Base-by-base conservation (phyloP, 2,113 vertebrate genomes). In the Ceyx cyanopectus region DNA sequence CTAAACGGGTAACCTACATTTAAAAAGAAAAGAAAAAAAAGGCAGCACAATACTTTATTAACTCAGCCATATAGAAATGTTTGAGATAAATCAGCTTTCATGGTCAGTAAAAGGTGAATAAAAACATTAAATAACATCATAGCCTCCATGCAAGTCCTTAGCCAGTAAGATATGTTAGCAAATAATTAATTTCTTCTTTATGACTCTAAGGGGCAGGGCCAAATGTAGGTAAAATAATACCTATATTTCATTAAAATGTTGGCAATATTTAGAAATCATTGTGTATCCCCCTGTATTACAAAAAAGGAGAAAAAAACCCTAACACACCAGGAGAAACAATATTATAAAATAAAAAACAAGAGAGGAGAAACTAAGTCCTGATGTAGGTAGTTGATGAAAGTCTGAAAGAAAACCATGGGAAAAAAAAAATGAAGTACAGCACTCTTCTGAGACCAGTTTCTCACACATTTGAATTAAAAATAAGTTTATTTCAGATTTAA, bases 241-340 rank as follows among this genome's bases (percentile, higher is more conserved):
- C 18, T 40, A 53, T 12, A 30, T 37, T 77, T 66, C 11, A 46
- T 63, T 58, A 34, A n/a, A 18, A 62, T n/a, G 29, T 32, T 45
- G 14, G 0, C 14, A 45, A 21, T n/a, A 27, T 41, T 87, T 61
- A 56, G 24, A 90, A 82, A 72, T 41, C 12, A 51, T 23, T n/a
- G 6, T 9, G 27, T 27, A 73, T 10, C 51, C 4, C 29, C 74
- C 7, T 10, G 56, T 9, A n/a, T 5, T 43, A 11, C 0, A 3
- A 37, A 37, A 37, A 37, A 37, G 10, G 37, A 37, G 37, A 37
- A 37, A 37, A 37, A 37, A 37, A 37, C 9, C 37, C 37, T 10
- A 37, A 37, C 37, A 37, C 37, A 37, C 37, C 37, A 37, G 37
- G 37, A 37, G 37, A 37, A 37, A 10, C 37, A 37, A 37, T 9